phyloP scores from a whole-genome alignment of 2,113 vertebrate genomes.

The Emydocephalus ijimae region DNA sequence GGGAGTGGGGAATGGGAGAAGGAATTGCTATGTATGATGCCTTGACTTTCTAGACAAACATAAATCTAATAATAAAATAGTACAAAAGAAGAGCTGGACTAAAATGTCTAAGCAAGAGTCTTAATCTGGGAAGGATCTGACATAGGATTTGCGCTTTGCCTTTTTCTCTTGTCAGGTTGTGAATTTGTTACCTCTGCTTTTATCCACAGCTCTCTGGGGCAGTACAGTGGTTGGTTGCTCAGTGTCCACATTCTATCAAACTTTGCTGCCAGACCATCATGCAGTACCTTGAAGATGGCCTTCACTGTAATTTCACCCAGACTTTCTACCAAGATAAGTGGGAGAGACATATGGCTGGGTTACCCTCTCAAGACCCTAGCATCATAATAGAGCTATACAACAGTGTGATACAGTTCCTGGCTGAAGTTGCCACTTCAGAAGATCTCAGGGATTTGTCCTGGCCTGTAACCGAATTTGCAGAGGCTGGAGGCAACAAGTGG shows the following conservation, averaged over 20 bases:
- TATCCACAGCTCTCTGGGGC: constrained; percentile 73
- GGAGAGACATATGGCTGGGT: constrained; percentile 67
- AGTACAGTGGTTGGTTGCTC: constrained; percentile 80
- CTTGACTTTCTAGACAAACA: neutral
- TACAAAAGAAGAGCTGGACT: neutral
- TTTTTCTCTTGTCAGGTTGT: rapidly evolving
- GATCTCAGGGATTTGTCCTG: constrained; percentile 81
- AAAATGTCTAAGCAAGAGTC: neutral
- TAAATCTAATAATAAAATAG: neutral
- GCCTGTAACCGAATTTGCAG: constrained; percentile 84
- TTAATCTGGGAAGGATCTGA: neutral
- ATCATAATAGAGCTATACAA: constrained; percentile 85
- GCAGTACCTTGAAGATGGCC: constrained; percentile 79
- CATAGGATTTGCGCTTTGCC: neutral
- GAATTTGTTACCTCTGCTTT: neutral
- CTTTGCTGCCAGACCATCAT: constrained; percentile 82
- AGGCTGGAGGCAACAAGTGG: constrained; percentile 67
- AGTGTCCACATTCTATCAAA: constrained; percentile 63
- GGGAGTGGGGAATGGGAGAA: neutral
- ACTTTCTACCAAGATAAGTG: constrained; percentile 76
- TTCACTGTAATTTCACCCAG: constrained; percentile 78
- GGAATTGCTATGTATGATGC: neutral
- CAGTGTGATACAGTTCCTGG: constrained; percentile 76
- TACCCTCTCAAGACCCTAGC: constrained; percentile 76
- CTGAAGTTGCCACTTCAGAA: constrained; percentile 74